These are phyloP conservation scores for Pyrrhosoma nymphula DNA, from an alignment of 2,888 invertebrate genomes.

Conservation along the genomic window DNA sequence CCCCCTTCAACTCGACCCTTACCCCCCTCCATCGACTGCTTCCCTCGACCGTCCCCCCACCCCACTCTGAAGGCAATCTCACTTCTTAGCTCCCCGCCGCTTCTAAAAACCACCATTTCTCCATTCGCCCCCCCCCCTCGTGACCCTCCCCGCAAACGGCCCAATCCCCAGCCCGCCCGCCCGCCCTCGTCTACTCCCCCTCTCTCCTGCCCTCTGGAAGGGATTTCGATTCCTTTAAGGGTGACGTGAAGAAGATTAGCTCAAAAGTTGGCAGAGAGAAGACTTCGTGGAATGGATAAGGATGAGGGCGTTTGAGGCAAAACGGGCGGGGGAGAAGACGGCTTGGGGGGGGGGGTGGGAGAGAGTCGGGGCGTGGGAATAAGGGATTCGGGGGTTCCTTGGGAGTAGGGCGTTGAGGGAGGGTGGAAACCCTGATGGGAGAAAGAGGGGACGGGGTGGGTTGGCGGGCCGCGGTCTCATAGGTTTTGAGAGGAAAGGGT, in stretches of 20 bases:
- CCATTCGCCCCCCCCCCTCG: not conserved
- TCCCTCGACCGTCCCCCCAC: not conserved
- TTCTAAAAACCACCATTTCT: slow-evolving; percentile 35
- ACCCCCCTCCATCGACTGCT: not conserved
- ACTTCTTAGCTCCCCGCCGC: not conserved
- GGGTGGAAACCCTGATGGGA: not conserved
- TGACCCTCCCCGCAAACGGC: not conserved
- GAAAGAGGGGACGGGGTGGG: not conserved
- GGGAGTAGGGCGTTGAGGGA: not conserved
- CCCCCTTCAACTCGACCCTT: not conserved
- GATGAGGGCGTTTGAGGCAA: slow-evolving; percentile 44
- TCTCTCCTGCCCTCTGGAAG: slow-evolving; percentile 35
- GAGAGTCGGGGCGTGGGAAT: not conserved
- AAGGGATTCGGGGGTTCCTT: not conserved
- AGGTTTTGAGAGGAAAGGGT: slow-evolving; percentile 29
- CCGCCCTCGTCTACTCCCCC: not conserved
- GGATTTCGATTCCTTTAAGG: slow-evolving; percentile 66
- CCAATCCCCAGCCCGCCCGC: not conserved
- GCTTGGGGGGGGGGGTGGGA: not conserved
- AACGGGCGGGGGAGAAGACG: not conserved
- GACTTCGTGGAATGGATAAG: slow-evolving; percentile 56
- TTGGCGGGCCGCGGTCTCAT: not conserved
- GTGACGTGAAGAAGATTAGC: slow-evolving; percentile 65
- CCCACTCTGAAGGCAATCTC: not conserved
- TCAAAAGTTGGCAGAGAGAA: slow-evolving; percentile 63